phyloP scores from a whole-genome alignment of 2,113 vertebrate genomes.

The Anas platyrhynchos region DNA sequence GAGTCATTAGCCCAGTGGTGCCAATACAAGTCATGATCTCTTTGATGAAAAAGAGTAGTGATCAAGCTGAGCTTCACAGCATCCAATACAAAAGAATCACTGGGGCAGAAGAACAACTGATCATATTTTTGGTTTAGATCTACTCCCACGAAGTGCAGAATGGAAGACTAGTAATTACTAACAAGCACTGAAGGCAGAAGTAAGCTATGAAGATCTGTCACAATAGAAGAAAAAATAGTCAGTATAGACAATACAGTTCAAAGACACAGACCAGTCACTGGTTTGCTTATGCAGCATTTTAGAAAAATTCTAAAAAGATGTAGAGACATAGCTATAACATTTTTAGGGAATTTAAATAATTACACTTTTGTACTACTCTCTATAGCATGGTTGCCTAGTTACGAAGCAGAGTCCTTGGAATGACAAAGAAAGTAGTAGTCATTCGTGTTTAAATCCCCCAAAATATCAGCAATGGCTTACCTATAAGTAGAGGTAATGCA shows the following conservation, averaged over 20 bases:
- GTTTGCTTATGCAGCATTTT: not conserved
- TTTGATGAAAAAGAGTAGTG: not conserved
- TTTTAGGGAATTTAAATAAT: not conserved
- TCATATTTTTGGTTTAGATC: not conserved
- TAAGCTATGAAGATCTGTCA: not conserved
- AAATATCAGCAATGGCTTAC: not conserved
- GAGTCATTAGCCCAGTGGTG: not conserved
- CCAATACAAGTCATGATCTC: not conserved
- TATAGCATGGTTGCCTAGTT: conserved; percentile 49
- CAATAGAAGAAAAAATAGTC: not conserved
- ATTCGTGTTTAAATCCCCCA: not conserved
- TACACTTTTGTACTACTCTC: not conserved
- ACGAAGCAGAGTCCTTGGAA: conserved; percentile 23
- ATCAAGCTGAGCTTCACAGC: not conserved
- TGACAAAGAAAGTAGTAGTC: not conserved
- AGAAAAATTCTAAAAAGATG: not conserved
- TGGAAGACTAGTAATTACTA: not conserved
- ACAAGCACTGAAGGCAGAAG: not conserved
- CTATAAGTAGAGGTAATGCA: not conserved
- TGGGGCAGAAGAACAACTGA: not conserved
- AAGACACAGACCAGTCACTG: not conserved
- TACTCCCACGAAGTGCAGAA: not conserved
- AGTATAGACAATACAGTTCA: not conserved
- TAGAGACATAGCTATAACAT: not conserved
- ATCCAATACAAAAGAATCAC: not conserved